phyloP scores from a whole-genome alignment of 2,888 invertebrate genomes.

The Andrena trimmerana region DNA sequence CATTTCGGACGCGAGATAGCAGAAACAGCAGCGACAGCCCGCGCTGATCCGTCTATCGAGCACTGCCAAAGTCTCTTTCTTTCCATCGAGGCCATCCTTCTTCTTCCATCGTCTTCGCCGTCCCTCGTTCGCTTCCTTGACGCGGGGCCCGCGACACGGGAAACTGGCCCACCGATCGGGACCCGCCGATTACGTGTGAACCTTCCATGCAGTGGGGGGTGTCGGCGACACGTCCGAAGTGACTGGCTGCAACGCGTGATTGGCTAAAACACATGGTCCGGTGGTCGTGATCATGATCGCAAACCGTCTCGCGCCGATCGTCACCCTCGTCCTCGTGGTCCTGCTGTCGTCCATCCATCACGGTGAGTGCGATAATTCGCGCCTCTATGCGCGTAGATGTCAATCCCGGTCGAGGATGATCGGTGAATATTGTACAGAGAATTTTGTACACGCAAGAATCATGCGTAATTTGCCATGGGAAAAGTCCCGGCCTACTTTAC shows the following conservation, averaged over 20 bases:
- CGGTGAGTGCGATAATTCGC: slow-evolving; percentile 73
- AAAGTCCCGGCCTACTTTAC: background rate
- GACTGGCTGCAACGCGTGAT: slow-evolving; percentile 60
- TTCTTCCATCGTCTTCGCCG: background rate
- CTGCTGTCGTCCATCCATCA: slow-evolving; percentile 73
- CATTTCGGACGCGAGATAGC: slow-evolving; percentile 59
- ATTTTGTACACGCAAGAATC: background rate
- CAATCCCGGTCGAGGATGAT: background rate
- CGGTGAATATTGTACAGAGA: background rate
- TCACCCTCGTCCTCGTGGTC: slow-evolving; percentile 73
- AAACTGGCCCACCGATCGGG: slow-evolving; percentile 21
- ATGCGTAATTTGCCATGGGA: background rate
- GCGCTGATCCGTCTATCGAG: slow-evolving; percentile 25
- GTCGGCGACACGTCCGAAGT: slow-evolving; percentile 59
- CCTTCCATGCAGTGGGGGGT: slow-evolving; percentile 56
- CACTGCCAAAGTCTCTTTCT: slow-evolving; percentile 39
- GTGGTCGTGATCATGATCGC: slow-evolving; percentile 78
- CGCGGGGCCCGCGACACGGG: slow-evolving; percentile 3
- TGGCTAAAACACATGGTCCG: slow-evolving; percentile 77
- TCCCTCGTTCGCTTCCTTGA: background rate
- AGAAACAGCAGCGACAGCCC: background rate
- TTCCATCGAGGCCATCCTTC: background rate
- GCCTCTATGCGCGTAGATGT: background rate
- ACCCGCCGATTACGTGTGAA: slow-evolving; percentile 27
- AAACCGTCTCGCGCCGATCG: slow-evolving; percentile 72